Percentiles rank a stretch among this genome's conserved stretches.
Evolutionary conservation across 2,888 invertebrate species (phyloP).

Genomic region (Hemistola chrysoprasaria): DNA sequence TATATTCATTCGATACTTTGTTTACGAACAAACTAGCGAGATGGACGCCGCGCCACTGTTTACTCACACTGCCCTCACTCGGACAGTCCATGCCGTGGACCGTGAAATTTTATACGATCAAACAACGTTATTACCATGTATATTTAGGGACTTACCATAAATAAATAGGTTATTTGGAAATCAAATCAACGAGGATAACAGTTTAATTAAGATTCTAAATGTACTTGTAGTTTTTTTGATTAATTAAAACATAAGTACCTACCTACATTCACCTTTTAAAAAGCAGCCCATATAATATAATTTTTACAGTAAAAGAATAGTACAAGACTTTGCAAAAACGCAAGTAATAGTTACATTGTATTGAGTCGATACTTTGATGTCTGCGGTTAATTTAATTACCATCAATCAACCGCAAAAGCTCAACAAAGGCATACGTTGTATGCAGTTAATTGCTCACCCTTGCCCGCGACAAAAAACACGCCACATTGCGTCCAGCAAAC

Average conservation of each 20-base stretch:
- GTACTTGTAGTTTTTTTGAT: too few relatives aligned
- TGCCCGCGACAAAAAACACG: slow-evolving; percentile 60
- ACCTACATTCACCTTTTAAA: too few relatives aligned
- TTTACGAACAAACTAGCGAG: slow-evolving; percentile 74
- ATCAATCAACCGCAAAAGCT: slow-evolving; percentile 62
- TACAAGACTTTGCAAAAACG: slow-evolving; percentile 1
- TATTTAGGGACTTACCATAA: slow-evolving; percentile 14
- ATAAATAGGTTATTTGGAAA: slow-evolving; percentile 4
- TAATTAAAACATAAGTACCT: too few relatives aligned
- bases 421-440: slow-evolving; percentile 61
- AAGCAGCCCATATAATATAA: too few relatives aligned
- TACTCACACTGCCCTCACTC: slow-evolving; percentile 39
- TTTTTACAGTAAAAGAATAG: too few relatives aligned
- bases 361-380: slow-evolving; percentile 24
- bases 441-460: slow-evolving; percentile 76
- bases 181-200: not conserved
- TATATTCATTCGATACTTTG: slow-evolving; percentile 75
- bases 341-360: slow-evolving; percentile 9
- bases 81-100: slow-evolving; percentile 51
- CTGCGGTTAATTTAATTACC: slow-evolving; percentile 50
- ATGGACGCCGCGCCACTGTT: slow-evolving; percentile 69
- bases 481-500: slow-evolving; percentile 79
- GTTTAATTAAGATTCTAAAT: too few relatives aligned
- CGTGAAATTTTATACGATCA: slow-evolving; percentile 63
- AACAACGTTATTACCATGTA: slow-evolving; percentile 31